Conservation (phyloP, 1,140 invertebrate species). For the Drosophila equinoxialis region DNA sequence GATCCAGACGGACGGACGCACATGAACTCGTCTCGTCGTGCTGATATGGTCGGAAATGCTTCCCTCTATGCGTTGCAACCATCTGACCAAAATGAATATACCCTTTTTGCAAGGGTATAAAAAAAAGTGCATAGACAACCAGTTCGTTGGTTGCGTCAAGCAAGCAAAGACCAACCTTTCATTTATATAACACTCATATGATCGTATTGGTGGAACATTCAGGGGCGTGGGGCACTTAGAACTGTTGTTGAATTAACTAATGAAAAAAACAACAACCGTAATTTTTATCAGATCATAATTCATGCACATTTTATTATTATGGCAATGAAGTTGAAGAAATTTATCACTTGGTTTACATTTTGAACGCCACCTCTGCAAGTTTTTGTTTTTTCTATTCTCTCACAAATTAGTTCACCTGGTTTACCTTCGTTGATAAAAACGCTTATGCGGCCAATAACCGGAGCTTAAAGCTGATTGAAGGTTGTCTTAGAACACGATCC, state of each 20-base stretch:
- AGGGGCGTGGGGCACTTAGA: neutral
- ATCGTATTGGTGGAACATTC: constrained; percentile 37
- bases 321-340: neutral
- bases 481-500: constrained; percentile 39
- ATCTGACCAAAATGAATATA: no score
- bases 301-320: neutral
- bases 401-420: constrained; percentile 50
- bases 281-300: no score
- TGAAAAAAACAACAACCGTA: neutral
- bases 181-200: constrained; percentile 19
- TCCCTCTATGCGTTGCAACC: no score
- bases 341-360: neutral
- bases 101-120: no score
- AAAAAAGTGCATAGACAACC: constrained; percentile 54
- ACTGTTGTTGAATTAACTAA: neutral
- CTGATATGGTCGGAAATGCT: no score
- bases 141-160: constrained; percentile 37
- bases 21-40: no score
- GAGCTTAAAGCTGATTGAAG: constrained; percentile 54
- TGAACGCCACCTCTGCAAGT: neutral
- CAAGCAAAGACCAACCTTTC: constrained; percentile 40
- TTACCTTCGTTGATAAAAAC: constrained; percentile 58
- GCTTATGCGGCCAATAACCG: constrained; percentile 62
- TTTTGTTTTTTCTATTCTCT: constrained; percentile 4
- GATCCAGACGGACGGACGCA: no score